Conservation (phyloP, 2,797 vertebrate genomes). For the Peromyscus eremicus region DNA sequence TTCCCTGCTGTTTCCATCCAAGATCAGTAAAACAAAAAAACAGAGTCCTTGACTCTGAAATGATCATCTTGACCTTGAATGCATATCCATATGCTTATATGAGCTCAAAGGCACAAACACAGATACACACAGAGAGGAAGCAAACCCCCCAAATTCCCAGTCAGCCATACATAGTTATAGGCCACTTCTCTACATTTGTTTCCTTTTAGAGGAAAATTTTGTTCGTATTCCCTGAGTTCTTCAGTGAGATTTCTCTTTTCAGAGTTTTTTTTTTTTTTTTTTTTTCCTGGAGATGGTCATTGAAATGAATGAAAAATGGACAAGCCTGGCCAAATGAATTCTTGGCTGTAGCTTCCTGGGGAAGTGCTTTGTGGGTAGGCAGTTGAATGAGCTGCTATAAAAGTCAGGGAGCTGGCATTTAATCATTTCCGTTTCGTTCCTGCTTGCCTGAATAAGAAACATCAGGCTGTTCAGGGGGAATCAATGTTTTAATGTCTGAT, state of each 20-base stretch:
- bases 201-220: constrained; percentile 54
- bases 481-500: constrained; percentile 38
- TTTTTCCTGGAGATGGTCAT: constrained; percentile 72
- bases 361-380: constrained; percentile 85
- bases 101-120: background rate
- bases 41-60: background rate
- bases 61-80: constrained; percentile 20
- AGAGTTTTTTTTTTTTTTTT: constrained; percentile 64
- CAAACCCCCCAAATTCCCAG: constrained; percentile 12
- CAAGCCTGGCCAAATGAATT: constrained; percentile 84
- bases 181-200: constrained; percentile 29
- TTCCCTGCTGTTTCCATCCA: constrained; percentile 30
- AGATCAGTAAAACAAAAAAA: constrained; percentile 58
- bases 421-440: constrained; percentile 78
- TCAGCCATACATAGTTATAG: background rate
- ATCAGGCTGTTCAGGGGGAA: constrained; percentile 72
- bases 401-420: constrained; percentile 83
- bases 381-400: constrained; percentile 83
- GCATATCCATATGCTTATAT: background rate
- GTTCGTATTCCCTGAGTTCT: constrained; percentile 9
- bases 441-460: constrained; percentile 73
- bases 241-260: constrained; percentile 72
- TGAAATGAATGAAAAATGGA: constrained; percentile 80
- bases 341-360: constrained; percentile 83
- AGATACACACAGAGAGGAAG: background rate